Conservation (phyloP, 2,888 invertebrate species). For the Eulithis testata region DNA sequence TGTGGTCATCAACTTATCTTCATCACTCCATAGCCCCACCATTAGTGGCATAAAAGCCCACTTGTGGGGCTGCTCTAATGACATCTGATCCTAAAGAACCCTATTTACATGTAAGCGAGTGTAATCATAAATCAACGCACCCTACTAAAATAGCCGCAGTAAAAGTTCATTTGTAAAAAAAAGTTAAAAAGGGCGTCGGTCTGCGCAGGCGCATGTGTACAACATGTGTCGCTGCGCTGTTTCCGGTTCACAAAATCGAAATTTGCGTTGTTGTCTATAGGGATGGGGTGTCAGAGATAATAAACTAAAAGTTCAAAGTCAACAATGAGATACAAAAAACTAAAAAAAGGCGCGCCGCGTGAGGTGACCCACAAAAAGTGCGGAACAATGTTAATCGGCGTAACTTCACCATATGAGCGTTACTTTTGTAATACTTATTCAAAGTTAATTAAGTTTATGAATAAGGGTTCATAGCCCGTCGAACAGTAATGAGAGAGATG, state of each 20-base stretch:
- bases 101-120: conserved; percentile 44
- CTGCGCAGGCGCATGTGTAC: conserved; percentile 74
- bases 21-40: conserved; percentile 43
- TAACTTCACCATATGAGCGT: conserved; percentile 9
- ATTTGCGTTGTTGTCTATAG: conserved; percentile 69
- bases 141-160: conserved; percentile 68
- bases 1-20: conserved; percentile 62
- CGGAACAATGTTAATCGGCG: conserved; percentile 16
- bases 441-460: conserved; percentile 28
- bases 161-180: conserved; percentile 52
- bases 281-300: conserved; percentile 55
- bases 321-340: conserved; percentile 34
- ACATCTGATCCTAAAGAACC: conserved; percentile 45
- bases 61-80: conserved; percentile 61
- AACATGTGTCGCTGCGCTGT: conserved; percentile 71
- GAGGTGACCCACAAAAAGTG: conserved; percentile 27
- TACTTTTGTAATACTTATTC: conserved; percentile 19
- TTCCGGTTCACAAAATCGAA: conserved; percentile 71
- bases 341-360: conserved; percentile 29
- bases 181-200: conserved; percentile 70
- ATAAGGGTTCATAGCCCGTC: conserved; percentile 18
- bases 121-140: conserved; percentile 68
- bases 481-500: conserved; percentile 21
- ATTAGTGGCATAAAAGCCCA: conserved; percentile 67
- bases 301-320: conserved; percentile 56